Evolutionary conservation across 2,888 invertebrate genomes (phyloP), one percentile per base, ranked within the genome.

Genomic region (Salpingus planirostris): DNA sequence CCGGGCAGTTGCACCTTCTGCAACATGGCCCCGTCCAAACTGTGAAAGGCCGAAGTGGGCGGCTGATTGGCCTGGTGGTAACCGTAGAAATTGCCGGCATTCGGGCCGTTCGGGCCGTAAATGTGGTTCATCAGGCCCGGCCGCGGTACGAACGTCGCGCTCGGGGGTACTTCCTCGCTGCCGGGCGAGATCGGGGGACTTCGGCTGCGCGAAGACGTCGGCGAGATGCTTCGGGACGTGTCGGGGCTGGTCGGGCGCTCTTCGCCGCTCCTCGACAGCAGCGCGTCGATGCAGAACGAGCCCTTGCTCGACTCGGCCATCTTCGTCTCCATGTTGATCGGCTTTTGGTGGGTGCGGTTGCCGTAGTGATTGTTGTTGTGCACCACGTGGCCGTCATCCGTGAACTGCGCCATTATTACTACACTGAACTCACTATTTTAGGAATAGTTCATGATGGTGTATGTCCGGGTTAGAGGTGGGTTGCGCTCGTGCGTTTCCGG

Each of bases 271-370:
- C 61, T 53, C 0, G 88, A 87, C 2, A 92, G 64, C 2, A 92
- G 63, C 0, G 91, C 90, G 55, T 92, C 92, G 45, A 92, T 92
- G 57, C 91, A 89, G 57, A 92, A 92, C 0, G 90, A 89, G 29
- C 85, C 57, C 45, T 65, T 66, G 33, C 51, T 59, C n/a, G n/a
- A n/a, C 43, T 64, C 63, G 34, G 58, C 60, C 11, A 63, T 49
- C 46, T 63, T 63, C n/a, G 63, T 62, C 37, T 62, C 61, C 59
- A 63, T 60, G 34, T 55, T 56, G n/a, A 55, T 11, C 2, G 53
- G 54, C 36, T 55, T 55, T 15, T n/a, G n/a, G n/a, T n/a, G n/a
- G n/a, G n/a, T n/a, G 25, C 53, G 4, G 4, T 25, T 12, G 21
- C 23, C 30, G 13, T 34, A 44, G 18, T 45, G 49, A 33, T 47